phyloP scores from a whole-genome alignment of 2,113 vertebrate species.

The Anser cygnoides region DNA sequence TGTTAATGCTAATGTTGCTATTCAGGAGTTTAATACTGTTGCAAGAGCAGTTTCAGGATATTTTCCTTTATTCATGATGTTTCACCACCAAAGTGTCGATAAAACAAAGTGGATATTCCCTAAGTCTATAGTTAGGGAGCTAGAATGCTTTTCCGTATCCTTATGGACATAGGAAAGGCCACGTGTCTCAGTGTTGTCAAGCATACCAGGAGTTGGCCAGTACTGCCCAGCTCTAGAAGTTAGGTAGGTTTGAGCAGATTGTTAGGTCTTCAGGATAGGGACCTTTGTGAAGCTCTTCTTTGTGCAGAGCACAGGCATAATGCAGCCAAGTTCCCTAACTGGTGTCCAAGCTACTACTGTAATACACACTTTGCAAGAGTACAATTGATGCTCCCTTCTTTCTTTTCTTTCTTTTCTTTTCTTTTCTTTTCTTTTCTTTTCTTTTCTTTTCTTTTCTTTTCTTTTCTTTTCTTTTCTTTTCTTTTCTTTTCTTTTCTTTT shows the following conservation, averaged over 20 bases:
- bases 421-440: too few species aligned
- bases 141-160: not conserved
- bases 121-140: not conserved
- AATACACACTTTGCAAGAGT: not conserved
- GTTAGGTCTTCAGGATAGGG: not conserved
- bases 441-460: too few species aligned
- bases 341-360: not conserved
- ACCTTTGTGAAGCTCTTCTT: not conserved
- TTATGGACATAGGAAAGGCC: not conserved
- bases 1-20: not conserved
- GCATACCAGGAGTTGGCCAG: not conserved
- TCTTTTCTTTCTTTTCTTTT: too few species aligned
- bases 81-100: not conserved
- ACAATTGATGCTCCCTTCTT: not conserved
- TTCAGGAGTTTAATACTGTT: not conserved
- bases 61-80: not conserved
- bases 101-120: not conserved
- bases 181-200: not conserved
- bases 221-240: not conserved
- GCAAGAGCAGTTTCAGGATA: not conserved
- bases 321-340: not conserved
- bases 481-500: too few species aligned
- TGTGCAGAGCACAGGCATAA: not conserved
- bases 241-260: not conserved
- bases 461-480: too few species aligned